phyloP scores from a whole-genome alignment of 2,888 invertebrate genomes.

The Drosophila gaucha region DNA sequence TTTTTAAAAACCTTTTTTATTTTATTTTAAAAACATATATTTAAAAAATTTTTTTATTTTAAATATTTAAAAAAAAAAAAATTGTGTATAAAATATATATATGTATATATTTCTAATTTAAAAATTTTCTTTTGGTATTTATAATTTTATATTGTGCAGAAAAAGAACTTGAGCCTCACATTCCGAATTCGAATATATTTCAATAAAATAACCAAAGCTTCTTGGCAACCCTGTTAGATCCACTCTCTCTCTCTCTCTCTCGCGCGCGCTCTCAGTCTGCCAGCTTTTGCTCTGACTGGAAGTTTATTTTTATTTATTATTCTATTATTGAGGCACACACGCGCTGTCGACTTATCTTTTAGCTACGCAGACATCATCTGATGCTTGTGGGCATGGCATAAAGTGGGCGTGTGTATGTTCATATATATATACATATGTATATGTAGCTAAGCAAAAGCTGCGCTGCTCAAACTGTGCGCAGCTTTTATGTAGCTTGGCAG shows the following conservation, averaged over 20 bases:
- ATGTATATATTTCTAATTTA: too few relatives aligned
- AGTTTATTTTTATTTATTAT: conserved; percentile 18
- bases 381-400: conserved; percentile 37
- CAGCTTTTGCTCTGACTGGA: conserved; percentile 38
- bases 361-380: conserved; percentile 42
- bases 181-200: too few relatives aligned
- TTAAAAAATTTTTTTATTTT: too few relatives aligned
- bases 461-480: conserved; percentile 25
- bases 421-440: background rate
- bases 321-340: conserved; percentile 42
- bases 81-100: too few relatives aligned
- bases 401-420: conserved; percentile 7
- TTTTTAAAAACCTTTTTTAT: too few relatives aligned
- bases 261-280: too few relatives aligned
- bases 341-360: conserved; percentile 39
- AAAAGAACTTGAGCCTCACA: too few relatives aligned
- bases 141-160: too few relatives aligned
- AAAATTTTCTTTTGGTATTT: too few relatives aligned
- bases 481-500: background rate
- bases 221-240: conserved; percentile 60
- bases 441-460: conserved; percentile 35
- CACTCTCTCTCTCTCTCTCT: background rate
- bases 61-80: too few relatives aligned
- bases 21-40: too few relatives aligned
- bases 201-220: too few relatives aligned